These are phyloP conservation scores for Penaeus monodon DNA, from an alignment of 2,888 invertebrate species.

Conservation along the genomic window DNA sequence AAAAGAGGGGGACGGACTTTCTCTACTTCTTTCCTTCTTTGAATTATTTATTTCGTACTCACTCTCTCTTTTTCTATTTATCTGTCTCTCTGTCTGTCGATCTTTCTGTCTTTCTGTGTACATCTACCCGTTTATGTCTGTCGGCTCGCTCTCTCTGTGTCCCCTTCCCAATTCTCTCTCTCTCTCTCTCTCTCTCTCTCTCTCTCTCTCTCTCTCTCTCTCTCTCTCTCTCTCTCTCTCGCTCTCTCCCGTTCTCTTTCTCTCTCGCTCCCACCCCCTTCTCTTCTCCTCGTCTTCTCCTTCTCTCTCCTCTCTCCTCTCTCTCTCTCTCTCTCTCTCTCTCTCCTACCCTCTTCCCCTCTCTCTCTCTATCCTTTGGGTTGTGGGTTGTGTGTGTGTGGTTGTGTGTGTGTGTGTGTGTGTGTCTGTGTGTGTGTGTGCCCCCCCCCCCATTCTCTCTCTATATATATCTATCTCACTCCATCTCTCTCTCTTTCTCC, in stretches of 20 bases:
- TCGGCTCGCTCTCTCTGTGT: no score
- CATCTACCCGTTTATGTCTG: neutral
- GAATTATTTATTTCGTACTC: neutral
- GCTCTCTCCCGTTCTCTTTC: no score
- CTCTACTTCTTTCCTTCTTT: neutral
- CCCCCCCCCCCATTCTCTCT: no score
- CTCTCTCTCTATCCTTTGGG: neutral
- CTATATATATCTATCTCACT: no score
- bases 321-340: neutral
- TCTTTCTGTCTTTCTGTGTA: neutral
- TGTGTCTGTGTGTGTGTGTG: no score
- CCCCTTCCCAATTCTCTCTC: neutral
- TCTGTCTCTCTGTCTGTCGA: neutral
- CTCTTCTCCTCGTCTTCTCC: neutral
- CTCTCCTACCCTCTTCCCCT: neutral
- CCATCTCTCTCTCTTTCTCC: no score
- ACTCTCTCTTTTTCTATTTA: neutral
- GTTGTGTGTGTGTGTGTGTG: no score
- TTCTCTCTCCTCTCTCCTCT: neutral
- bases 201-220: neutral
- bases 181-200: neutral
- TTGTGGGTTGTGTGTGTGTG: no score
- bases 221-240: neutral
- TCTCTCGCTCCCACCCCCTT: no score
- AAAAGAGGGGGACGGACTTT: no score